Percentiles rank a stretch among this genome's conserved stretches.
Conservation (phyloP, 1,140 invertebrate genomes). For the Polyergus mexicanus region DNA sequence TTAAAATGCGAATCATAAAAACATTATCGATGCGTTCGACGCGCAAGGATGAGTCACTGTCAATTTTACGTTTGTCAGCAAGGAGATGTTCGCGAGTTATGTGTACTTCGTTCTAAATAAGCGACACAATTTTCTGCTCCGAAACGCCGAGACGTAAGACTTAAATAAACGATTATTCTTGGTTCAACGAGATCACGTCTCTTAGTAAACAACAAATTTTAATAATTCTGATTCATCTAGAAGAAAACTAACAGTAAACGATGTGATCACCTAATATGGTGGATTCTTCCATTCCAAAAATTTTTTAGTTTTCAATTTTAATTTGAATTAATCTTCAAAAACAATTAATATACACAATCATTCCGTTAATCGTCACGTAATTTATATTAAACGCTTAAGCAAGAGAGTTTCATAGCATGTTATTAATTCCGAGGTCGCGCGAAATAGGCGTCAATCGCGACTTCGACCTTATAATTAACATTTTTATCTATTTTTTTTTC, state of each 20-base stretch:
- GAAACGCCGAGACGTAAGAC: background rate
- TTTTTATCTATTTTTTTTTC: constrained; percentile 21
- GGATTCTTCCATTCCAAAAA: background rate
- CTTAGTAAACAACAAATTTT: background rate
- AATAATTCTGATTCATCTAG: background rate
- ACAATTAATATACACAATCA: background rate
- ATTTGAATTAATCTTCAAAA: background rate
- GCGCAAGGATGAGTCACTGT: constrained; percentile 1
- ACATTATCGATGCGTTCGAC: background rate
- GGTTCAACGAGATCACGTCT: background rate
- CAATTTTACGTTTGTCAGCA: background rate
- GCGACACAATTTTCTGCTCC: background rate
- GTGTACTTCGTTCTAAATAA: constrained; percentile 8
- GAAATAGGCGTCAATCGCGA: background rate
- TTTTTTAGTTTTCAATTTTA: background rate
- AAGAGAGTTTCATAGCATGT: background rate
- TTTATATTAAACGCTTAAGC: no score
- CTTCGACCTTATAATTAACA: background rate
- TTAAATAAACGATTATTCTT: constrained; percentile 10
- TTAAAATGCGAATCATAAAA: background rate
- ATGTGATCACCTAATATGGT: background rate
- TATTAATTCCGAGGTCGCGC: constrained; percentile 20
- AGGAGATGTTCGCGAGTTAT: background rate
- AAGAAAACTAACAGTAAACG: background rate
- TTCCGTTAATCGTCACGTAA: background rate